A percentile compares a stretch with the other conserved stretches of the same genome.
phyloP scores from a whole-genome alignment of 37 sponge, comb jelly and placozoan species.

The Tethya wilhelma region DNA sequence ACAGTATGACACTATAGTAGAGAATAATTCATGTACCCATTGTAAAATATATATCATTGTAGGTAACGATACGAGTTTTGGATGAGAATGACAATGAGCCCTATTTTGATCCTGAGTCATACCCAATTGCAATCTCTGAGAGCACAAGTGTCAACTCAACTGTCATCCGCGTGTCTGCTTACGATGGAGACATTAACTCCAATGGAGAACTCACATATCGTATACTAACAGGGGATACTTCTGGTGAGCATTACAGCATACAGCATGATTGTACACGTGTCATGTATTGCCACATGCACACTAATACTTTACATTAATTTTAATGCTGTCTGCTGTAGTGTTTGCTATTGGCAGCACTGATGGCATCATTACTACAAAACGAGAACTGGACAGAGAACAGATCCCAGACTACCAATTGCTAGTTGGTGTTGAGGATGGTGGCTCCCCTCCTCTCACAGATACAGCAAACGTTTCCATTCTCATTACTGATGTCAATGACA shows the following conservation, averaged over 20 bases:
- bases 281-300: not conserved
- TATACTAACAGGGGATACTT: constrained; percentile 8
- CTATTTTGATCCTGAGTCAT: constrained; percentile 10
- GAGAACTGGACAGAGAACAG: constrained; percentile 30
- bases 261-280: not conserved
- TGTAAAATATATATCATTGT: not conserved
- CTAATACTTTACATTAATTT: not conserved
- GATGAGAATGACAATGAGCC: constrained; percentile 53
- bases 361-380: constrained; percentile 26
- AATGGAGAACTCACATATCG: constrained; percentile 12
- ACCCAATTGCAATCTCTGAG: constrained; percentile 28
- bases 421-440: constrained; percentile 33
- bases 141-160: constrained; percentile 4
- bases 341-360: not conserved
- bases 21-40: not conserved
- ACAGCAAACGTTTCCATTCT: constrained; percentile 17
- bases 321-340: not conserved
- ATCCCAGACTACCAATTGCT: constrained; percentile 14
- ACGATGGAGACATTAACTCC: constrained; percentile 15
- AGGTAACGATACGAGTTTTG: constrained; percentile 18
- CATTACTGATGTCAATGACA: constrained; percentile 69
- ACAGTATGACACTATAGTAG: constrained; percentile 7
- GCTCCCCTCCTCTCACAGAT: not conserved
- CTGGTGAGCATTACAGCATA: constrained; percentile 8
- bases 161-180: constrained; percentile 3